Evolutionary conservation across 2,888 invertebrate genomes (phyloP), one percentile per base, ranked within the genome.

Genomic region (Drosophila testacea): DNA sequence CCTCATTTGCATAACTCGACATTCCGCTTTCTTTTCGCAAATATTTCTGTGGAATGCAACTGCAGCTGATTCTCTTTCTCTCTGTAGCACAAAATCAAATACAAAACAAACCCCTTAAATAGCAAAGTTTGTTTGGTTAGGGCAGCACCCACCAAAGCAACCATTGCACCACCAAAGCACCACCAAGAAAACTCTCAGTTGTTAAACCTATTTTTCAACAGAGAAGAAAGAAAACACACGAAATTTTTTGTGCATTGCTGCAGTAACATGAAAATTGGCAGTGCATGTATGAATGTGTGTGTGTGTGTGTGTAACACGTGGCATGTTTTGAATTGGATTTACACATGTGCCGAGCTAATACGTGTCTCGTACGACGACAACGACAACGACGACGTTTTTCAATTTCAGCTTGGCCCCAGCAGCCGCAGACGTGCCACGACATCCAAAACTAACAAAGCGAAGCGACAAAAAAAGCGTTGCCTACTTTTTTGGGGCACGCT

Each of bases 301-400:
- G 28, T 62, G 28, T 4, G 28, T 27, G 27, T 42, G 9, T 39
- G 51, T 60, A 28, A 51, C 73, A 84, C 81, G 85, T 85, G 88
- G 72, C 86, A 73, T 88, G 83, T 83, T 83, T 85, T 83, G 86
- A 77, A 83, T 85, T 82, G 85, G 88, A 85, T 83, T 83, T 88
- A 83, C 88, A 83, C 83, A 88, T 88, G 88, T 83, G 83, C 83
- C 60, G 70, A 77, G 75, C 74, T 77, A 79, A 88, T 83, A 88
- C 83, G 88, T 83, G 83, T 69, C 76, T 60, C 55, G 56, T 51
- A 44, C 52, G 66, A 51, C 51, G 48, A 54, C 61, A 77, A 51
- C 51, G 48, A 54, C 61, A 77, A 44, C 52, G 69, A 51, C 51
- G 51, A 54, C 61, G 79, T 79, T 83, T 83, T 88, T 88, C 88